Conservation (phyloP, 2,113 vertebrate species). For the Lates calcarifer region DNA sequence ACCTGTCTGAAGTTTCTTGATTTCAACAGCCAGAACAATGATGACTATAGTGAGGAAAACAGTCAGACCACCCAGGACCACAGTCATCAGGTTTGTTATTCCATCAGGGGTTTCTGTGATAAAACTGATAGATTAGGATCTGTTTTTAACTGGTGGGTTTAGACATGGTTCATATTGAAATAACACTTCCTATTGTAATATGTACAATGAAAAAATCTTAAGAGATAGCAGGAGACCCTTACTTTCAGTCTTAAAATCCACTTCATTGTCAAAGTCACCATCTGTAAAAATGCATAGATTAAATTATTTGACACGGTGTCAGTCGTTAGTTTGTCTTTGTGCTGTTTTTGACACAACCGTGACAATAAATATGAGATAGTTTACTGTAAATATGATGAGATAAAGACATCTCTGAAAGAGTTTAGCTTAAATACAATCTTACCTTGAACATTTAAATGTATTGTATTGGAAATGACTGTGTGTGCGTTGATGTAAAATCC, state of each 20-base stretch:
- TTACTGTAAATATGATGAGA: neutral
- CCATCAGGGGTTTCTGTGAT: neutral
- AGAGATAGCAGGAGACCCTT: neutral
- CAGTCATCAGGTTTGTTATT: neutral
- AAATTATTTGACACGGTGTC: neutral
- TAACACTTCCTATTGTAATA: neutral
- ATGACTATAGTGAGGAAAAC: neutral
- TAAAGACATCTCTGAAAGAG: neutral
- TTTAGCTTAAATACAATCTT: neutral
- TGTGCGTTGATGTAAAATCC: neutral
- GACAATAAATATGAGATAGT: too few relatives aligned
- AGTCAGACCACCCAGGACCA: neutral
- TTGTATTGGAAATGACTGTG: neutral
- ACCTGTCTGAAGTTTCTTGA: neutral
- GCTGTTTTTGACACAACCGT: too few relatives aligned
- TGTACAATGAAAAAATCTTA: neutral
- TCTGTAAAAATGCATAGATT: neutral
- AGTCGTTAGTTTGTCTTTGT: neutral
- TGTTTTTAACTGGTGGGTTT: fast-evolving
- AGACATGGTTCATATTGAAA: fast-evolving
- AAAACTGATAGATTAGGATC: neutral
- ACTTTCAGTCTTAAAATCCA: neutral
- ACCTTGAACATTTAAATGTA: conserved; percentile 27
- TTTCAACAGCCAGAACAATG: neutral
- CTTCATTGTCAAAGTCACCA: fast-evolving